A percentile compares a stretch with the other conserved stretches of the same genome.
phyloP scores from a whole-genome alignment of 2,113 vertebrate genomes.

The Hystrix cristata region DNA sequence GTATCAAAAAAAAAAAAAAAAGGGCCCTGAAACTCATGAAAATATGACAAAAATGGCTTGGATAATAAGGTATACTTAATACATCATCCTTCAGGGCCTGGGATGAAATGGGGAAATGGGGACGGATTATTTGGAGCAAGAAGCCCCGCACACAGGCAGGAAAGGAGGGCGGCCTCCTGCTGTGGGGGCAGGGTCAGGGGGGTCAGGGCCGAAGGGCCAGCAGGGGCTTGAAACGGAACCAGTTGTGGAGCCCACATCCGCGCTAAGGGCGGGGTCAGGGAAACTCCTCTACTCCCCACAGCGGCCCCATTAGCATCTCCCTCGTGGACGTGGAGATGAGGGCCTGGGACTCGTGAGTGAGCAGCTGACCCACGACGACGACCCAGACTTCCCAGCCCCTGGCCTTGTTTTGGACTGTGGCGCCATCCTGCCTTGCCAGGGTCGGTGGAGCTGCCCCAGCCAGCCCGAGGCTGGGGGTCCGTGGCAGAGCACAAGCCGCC shows the following conservation, averaged over 20 bases:
- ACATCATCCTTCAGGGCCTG: no score
- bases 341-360: neutral
- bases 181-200: no score
- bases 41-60: neutral
- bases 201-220: no score
- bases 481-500: accelerated
- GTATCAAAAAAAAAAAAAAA: no score
- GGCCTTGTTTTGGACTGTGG: neutral
- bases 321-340: neutral
- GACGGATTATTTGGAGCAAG: neutral
- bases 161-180: neutral
- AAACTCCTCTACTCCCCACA: no score
- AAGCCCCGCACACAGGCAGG: neutral
- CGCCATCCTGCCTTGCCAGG: neutral
- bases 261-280: neutral
- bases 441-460: neutral
- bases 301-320: neutral
- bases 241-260: no score
- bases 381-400: no score
- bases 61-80: neutral
- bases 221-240: no score
- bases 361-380: neutral
- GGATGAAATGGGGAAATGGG: neutral
- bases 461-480: neutral
- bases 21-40: no score